phyloP scores from a whole-genome alignment of 2,888 invertebrate species.

The Hemicrepidius hirtus region DNA sequence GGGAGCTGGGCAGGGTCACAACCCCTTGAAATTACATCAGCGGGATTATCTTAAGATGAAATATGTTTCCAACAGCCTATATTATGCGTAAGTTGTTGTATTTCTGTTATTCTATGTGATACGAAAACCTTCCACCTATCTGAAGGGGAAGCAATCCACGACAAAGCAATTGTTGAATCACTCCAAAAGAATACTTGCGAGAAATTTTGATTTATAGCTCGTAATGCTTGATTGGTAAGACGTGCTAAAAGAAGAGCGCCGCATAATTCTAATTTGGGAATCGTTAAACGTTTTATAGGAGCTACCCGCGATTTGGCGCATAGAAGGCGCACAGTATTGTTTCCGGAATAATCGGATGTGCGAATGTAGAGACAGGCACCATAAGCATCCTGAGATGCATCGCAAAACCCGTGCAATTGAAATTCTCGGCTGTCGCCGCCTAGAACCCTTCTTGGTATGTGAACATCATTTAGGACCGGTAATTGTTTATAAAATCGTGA shows the following conservation, averaged over 20 bases:
- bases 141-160: too few relatives aligned
- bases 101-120: conserved; percentile 53
- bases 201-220: too few relatives aligned
- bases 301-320: conserved; percentile 47
- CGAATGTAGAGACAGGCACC: conserved; percentile 57
- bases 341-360: neutral
- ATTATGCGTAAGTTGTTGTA: conserved; percentile 33
- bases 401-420: conserved; percentile 58
- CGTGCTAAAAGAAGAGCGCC: conserved; percentile 57
- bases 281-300: conserved; percentile 49
- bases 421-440: neutral
- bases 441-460: neutral
- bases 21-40: conserved; percentile 48
- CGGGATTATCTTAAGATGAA: conserved; percentile 45
- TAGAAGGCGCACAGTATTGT: conserved; percentile 18
- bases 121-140: conserved; percentile 54
- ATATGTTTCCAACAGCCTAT: conserved; percentile 44
- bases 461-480: too few relatives aligned
- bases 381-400: conserved; percentile 57
- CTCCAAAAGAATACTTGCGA: too few relatives aligned
- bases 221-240: too few relatives aligned
- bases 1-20: conserved; percentile 12
- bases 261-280: conserved; percentile 61
- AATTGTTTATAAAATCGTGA: too few relatives aligned
- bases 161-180: too few relatives aligned